These are phyloP conservation scores for Limanda limanda DNA, from an alignment of 2,113 vertebrate genomes.

Conservation along the genomic window DNA sequence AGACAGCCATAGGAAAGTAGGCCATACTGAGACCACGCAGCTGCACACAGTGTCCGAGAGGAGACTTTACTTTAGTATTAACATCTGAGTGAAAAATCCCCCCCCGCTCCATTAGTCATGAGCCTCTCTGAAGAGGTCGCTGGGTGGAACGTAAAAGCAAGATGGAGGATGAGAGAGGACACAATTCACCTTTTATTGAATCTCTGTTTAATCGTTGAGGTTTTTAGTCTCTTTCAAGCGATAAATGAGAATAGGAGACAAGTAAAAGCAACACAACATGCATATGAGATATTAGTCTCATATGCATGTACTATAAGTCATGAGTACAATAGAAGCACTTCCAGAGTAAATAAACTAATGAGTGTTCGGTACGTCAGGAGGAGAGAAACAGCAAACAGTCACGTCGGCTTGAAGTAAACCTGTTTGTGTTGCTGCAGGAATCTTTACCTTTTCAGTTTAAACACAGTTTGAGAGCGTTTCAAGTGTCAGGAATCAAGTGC, in stretches of 20 bases:
- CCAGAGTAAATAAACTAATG: slow-evolving; percentile 27
- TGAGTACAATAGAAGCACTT: not conserved
- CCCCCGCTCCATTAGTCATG: slow-evolving; percentile 26
- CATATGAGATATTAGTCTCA: too few relatives aligned
- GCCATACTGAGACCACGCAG: slow-evolving; percentile 34
- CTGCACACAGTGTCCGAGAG: slow-evolving; percentile 16
- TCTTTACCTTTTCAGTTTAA: not conserved
- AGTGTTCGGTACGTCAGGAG: slow-evolving; percentile 33
- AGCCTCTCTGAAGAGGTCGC: too few relatives aligned
- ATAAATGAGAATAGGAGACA: too few relatives aligned
- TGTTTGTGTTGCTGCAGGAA: slow-evolving; percentile 17
- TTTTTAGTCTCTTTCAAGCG: too few relatives aligned
- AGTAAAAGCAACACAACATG: too few relatives aligned
- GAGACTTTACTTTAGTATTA: slow-evolving; percentile 53
- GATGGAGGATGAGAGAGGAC: slow-evolving; percentile 8
- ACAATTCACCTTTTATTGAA: slow-evolving; percentile 8
- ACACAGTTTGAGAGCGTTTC: slow-evolving; percentile 28
- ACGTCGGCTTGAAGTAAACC: not conserved
- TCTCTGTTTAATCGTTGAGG: too few relatives aligned
- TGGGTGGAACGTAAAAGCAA: slow-evolving; percentile 26
- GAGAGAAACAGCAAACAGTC: not conserved
- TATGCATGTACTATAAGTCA: too few relatives aligned
- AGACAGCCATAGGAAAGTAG: slow-evolving; percentile 71
- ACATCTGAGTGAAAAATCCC: slow-evolving; percentile 20
- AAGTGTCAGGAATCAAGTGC: slow-evolving; percentile 18